These are phyloP conservation scores for Xylocampa areola DNA, from an alignment of 2,888 invertebrate genomes.

Conservation along the genomic window DNA sequence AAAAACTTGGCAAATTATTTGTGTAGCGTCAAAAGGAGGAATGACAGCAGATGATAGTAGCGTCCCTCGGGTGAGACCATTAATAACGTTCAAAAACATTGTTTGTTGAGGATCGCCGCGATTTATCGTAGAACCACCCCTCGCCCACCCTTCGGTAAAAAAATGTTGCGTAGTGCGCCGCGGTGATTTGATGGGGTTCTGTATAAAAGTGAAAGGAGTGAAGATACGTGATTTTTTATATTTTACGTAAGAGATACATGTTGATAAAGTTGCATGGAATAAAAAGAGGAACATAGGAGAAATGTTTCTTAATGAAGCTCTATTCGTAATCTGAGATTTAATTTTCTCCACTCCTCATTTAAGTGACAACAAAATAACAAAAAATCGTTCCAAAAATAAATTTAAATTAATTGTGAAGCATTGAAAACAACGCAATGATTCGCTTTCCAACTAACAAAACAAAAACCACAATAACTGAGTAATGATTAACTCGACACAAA, in stretches of 20 bases:
- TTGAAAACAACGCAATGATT: background rate
- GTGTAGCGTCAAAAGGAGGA: constrained; percentile 76
- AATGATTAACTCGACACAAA: constrained; percentile 16
- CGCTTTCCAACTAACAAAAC: background rate
- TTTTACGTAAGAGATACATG: background rate
- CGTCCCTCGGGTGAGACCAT: constrained; percentile 71
- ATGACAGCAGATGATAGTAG: constrained; percentile 77
- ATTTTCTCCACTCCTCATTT: no score
- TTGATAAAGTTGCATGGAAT: no score
- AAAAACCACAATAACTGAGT: background rate
- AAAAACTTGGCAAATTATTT: constrained; percentile 69
- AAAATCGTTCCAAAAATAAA: no score
- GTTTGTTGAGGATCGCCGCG: constrained; percentile 82
- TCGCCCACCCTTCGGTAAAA: constrained; percentile 52
- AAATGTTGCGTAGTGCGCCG: constrained; percentile 46
- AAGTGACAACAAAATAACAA: no score
- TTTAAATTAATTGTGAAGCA: background rate
- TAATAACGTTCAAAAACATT: constrained; percentile 86
- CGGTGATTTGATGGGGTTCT: constrained; percentile 49
- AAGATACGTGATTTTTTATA: constrained; percentile 4
- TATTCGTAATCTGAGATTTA: no score
- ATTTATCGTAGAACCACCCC: constrained; percentile 74
- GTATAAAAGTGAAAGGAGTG: constrained; percentile 40
- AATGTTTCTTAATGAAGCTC: no score
- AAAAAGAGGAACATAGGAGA: no score